Evolutionary conservation across 1,140 invertebrate species (phyloP), one percentile per base, ranked within the genome.

Genomic region (Drosophila nebulosa): DNA sequence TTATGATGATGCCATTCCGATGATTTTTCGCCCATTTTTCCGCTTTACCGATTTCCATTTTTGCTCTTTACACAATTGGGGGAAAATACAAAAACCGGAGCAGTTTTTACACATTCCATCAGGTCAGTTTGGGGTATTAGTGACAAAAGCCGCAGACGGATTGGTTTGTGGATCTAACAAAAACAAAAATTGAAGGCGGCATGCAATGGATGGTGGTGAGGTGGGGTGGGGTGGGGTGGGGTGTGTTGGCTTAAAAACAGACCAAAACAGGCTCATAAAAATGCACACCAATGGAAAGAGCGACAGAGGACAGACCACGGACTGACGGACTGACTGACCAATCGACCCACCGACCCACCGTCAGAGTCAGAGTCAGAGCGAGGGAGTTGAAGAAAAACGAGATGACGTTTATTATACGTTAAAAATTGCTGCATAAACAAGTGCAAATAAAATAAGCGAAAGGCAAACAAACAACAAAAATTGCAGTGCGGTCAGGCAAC

Each of bases 381-480:
- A 16, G 14, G 16, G 27, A 42, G 16, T 21, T 6, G 22, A 6
- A 16, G 5, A 18, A 2, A 16, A 46, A 21, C 16, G 39, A 21
- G 57, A 18, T 67, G 71, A 56, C 70, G 71, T 74, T 74, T 74
- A 66, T 74, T 74, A 74, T 74, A 46, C 39, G 16, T 46, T 21
- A 74, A 74, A 74, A 74, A 74, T 74, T 74, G 71, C 71, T 74
- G 70, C 63, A 74, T 74, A 74, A 74, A 74, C 71, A 74, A 74
- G 71, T 67, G 63, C 70, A 74, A 74, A 74, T 74, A 74, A 74
- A 74, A 74, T 59, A 66, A 60, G 64, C 70, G 56, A 27, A 39
- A 21, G 60, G 52, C 35, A 51, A 21, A 64, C 30, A 50, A 71
- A 56, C 35, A 73, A 59, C 46, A 73, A 73, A 62, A 74, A 36